Conservation (phyloP, 92 coral and sea anemone genomes). For the Pocillopora grandis region DNA sequence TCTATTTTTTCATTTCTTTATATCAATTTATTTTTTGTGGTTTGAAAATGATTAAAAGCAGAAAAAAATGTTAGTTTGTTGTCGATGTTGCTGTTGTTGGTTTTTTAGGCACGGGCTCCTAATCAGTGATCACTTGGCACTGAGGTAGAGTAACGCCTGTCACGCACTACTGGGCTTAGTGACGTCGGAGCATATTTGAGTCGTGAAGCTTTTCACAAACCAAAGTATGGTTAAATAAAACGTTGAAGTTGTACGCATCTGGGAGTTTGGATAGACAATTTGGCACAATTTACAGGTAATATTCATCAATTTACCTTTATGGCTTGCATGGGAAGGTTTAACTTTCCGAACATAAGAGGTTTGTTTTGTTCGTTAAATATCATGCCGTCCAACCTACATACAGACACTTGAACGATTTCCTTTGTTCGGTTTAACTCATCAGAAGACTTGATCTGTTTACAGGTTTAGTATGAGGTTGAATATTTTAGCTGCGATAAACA, state of each 20-base stretch:
- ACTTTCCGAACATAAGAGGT: conserved; percentile 26
- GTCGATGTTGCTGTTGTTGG: too few relatives aligned
- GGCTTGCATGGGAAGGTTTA: neutral
- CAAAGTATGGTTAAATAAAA: neutral
- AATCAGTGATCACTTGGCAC: neutral
- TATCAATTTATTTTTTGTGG: too few relatives aligned
- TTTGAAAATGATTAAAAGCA: too few relatives aligned
- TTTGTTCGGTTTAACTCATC: neutral
- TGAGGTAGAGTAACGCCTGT: neutral
- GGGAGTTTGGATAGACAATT: neutral
- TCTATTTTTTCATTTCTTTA: too few relatives aligned
- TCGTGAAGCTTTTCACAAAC: neutral
- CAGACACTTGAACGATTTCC: conserved; percentile 21
- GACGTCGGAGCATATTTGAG: conserved; percentile 25
- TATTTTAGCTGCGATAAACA: neutral
- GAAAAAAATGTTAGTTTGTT: too few relatives aligned
- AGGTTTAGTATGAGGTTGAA: neutral
- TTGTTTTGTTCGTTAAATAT: conserved; percentile 26
- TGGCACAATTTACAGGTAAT: conserved; percentile 21
- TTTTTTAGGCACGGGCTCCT: neutral
- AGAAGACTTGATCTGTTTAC: conserved; percentile 5
- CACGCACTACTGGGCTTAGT: neutral
- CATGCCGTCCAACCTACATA: conserved; percentile 5
- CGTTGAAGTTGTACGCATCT: neutral
- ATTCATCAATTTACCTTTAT: neutral